A percentile compares a stretch with the other conserved stretches of the same genome.
Conservation (phyloP, 2,888 invertebrate species). For the Caenorhabditis panamensis region DNA sequence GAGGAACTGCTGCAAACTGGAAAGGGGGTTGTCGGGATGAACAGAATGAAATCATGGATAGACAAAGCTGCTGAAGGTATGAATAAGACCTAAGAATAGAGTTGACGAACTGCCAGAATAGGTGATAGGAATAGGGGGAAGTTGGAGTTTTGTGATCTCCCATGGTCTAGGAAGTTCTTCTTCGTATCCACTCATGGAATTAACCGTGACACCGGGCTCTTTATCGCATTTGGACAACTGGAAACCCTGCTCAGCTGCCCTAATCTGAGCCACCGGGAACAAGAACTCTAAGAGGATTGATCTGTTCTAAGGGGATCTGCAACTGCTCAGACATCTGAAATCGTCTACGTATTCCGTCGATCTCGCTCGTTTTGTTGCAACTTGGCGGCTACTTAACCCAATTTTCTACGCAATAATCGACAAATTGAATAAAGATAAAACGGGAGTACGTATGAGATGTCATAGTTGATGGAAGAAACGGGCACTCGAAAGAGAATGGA, state of each 20-base stretch:
- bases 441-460: background rate
- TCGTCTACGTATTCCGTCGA: background rate
- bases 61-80: background rate
- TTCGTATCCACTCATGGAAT: background rate
- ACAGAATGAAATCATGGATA: background rate
- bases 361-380: slow-evolving; percentile 1
- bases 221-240: background rate
- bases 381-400: background rate
- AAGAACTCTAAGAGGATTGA: background rate
- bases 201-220: background rate
- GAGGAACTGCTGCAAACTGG: background rate
- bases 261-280: background rate
- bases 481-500: background rate
- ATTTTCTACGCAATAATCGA: background rate
- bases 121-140: background rate
- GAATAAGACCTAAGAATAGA: too few relatives aligned
- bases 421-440: background rate
- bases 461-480: background rate
- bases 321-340: background rate
- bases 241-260: background rate
- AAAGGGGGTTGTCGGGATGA: too few relatives aligned
- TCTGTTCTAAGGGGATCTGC: background rate
- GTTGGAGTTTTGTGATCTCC: too few relatives aligned
- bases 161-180: background rate
- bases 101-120: background rate